phyloP scores from a whole-genome alignment of 2,888 invertebrate genomes.

The Yponomeuta plumbellus region DNA sequence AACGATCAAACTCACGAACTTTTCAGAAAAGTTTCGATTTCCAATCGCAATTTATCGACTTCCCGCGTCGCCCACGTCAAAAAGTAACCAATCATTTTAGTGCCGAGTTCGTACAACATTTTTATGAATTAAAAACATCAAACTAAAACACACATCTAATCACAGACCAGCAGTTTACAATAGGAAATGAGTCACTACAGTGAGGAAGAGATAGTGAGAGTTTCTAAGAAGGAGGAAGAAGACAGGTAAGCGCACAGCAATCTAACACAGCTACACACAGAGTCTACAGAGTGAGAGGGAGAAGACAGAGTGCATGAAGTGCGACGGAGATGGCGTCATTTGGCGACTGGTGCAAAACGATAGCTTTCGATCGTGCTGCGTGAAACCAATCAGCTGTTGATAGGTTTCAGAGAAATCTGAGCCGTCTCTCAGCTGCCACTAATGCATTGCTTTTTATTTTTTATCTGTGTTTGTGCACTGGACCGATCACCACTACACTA shows the following conservation, averaged over 20 bases:
- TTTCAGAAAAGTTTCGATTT: background rate
- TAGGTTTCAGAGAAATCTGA: background rate
- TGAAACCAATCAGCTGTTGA: too few species aligned
- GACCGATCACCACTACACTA: too few species aligned
- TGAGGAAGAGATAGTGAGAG: background rate
- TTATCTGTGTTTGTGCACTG: too few species aligned
- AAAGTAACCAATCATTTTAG: background rate
- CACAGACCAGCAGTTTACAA: background rate
- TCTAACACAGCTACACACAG: background rate
- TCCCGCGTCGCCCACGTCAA: background rate
- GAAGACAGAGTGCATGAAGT: background rate
- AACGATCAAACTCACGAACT: background rate
- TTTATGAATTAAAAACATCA: too few species aligned
- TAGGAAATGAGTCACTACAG: background rate
- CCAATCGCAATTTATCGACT: background rate
- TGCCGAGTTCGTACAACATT: background rate
- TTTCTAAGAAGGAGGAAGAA: constrained; percentile 1
- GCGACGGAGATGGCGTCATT: constrained; percentile 14
- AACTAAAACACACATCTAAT: constrained; percentile 1
- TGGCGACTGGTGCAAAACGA: constrained; percentile 3
- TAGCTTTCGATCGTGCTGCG: constrained; percentile 14
- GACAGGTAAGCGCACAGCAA: background rate
- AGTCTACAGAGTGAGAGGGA: background rate
- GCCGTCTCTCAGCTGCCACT: too few species aligned
- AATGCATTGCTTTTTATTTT: too few species aligned